Evolutionary conservation across 92 coral and sea anemone genomes (phyloP).

Genomic region (Bergia sp.): DNA sequence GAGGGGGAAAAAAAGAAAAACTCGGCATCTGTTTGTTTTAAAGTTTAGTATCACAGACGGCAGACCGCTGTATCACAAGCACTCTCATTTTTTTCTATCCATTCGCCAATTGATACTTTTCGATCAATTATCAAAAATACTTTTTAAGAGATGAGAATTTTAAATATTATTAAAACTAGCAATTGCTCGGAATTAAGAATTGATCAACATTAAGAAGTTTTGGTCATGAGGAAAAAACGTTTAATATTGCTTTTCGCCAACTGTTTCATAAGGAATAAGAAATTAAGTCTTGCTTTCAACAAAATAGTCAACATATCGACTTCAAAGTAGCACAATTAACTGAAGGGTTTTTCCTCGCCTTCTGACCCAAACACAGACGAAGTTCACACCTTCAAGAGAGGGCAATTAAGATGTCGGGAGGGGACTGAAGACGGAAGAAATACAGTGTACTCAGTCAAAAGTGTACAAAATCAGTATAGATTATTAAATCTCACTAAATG

Average conservation of each 20-base stretch:
- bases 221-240: neutral
- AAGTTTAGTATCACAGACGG: neutral
- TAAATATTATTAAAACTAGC: neutral
- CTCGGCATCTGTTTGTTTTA: neutral
- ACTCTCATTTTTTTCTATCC: too few relatives aligned
- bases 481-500: neutral
- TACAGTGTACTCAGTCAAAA: neutral
- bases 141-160: neutral
- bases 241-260: neutral
- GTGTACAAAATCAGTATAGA: too few relatives aligned
- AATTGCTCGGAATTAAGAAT: too few relatives aligned
- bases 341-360: too few relatives aligned
- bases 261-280: neutral
- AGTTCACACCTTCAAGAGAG: neutral
- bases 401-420: neutral
- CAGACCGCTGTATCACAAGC: neutral
- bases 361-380: neutral
- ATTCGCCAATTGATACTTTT: too few relatives aligned
- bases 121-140: neutral
- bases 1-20: too few relatives aligned
- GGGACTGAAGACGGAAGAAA: neutral
- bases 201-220: neutral
- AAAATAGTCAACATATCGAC: neutral
- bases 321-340: neutral
- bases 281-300: neutral